These are phyloP conservation scores for Drosophila baimaii DNA, from an alignment of 1,140 invertebrate genomes.

Conservation along the genomic window DNA sequence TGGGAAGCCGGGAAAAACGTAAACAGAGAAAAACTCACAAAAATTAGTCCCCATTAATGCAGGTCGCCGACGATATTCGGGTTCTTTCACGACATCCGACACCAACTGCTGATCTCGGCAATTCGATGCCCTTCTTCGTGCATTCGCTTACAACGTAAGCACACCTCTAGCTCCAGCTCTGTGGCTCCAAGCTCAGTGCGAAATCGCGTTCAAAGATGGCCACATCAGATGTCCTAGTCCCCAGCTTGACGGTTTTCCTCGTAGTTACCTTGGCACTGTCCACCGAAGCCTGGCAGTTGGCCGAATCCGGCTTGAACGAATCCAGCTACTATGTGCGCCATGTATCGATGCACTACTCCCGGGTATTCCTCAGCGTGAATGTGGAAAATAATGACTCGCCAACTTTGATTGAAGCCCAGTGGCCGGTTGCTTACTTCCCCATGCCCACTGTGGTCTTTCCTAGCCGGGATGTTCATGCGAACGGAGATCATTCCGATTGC, in stretches of 20 bases:
- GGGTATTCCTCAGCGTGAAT: slow-evolving; percentile 77
- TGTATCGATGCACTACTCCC: slow-evolving; percentile 71
- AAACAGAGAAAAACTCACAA: slow-evolving; percentile 13
- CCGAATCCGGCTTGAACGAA: slow-evolving; percentile 66
- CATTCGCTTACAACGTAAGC: slow-evolving; percentile 33
- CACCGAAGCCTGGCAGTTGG: slow-evolving; percentile 41
- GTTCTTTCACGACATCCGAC: slow-evolving; percentile 33
- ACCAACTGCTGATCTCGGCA: slow-evolving; percentile 48
- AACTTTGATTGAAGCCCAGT: slow-evolving; percentile 76
- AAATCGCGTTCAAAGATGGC: slow-evolving; percentile 43
- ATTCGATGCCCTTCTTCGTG: slow-evolving; percentile 30
- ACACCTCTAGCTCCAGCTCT: slow-evolving; percentile 6
- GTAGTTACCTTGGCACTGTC: slow-evolving; percentile 3
- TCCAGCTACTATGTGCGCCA: slow-evolving; percentile 76
- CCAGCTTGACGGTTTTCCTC: slow-evolving; percentile 1
- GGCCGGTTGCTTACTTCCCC: slow-evolving; percentile 73
- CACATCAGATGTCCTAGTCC: slow-evolving; percentile 28
- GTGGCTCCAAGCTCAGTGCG: slow-evolving; percentile 33
- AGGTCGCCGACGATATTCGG: slow-evolving; percentile 41
- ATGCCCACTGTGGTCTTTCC: slow-evolving; percentile 70
- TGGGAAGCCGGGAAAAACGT: background rate
- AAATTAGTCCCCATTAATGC: slow-evolving; percentile 35
- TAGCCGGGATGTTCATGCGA: slow-evolving; percentile 54
- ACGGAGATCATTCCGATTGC: slow-evolving; percentile 57
- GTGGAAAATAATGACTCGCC: slow-evolving; percentile 59